Evolutionary conservation across 2,888 invertebrate genomes (phyloP).

Genomic region (Smittia sp.): DNA sequence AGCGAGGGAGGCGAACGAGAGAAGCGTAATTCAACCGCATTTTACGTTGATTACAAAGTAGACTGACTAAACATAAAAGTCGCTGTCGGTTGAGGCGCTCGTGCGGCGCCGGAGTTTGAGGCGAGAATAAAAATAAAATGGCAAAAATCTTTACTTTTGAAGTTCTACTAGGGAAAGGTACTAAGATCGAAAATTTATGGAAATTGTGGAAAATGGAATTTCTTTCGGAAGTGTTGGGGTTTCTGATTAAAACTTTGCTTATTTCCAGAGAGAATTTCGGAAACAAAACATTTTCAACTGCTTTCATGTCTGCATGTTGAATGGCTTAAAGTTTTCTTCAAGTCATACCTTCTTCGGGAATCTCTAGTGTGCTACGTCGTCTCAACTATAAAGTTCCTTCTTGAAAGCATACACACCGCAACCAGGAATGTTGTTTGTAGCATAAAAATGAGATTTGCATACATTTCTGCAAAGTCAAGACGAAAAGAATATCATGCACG

Average conservation of each 20-base stretch:
- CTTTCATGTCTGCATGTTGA: background rate
- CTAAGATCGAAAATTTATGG: conserved; percentile 37
- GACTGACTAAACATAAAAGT: background rate
- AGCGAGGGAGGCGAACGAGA: background rate
- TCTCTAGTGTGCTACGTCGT: background rate
- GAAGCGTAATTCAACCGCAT: conserved; percentile 38
- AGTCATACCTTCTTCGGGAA: background rate
- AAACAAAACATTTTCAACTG: background rate
- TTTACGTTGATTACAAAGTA: conserved; percentile 39
- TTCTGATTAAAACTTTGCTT: conserved; percentile 34
- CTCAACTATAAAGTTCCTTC: background rate
- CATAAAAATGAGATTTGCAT: conserved; percentile 41
- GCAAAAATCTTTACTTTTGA: conserved; percentile 22
- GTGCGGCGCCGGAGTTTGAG: background rate
- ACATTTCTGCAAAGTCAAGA: background rate
- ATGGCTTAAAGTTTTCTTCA: background rate
- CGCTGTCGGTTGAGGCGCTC: background rate
- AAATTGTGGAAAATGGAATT: conserved; percentile 40
- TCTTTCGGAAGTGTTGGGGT: background rate
- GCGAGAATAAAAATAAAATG: background rate
- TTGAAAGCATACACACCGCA: background rate
- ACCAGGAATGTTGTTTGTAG: conserved; percentile 35
- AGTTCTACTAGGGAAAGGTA: conserved; percentile 37
- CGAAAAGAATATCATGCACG: conserved; percentile 35
- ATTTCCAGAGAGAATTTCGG: background rate